Percentiles rank a stretch among this genome's conserved stretches.
These are phyloP conservation scores for Clanis bilineata DNA, from an alignment of 2,888 invertebrate species.

Conservation along the genomic window DNA sequence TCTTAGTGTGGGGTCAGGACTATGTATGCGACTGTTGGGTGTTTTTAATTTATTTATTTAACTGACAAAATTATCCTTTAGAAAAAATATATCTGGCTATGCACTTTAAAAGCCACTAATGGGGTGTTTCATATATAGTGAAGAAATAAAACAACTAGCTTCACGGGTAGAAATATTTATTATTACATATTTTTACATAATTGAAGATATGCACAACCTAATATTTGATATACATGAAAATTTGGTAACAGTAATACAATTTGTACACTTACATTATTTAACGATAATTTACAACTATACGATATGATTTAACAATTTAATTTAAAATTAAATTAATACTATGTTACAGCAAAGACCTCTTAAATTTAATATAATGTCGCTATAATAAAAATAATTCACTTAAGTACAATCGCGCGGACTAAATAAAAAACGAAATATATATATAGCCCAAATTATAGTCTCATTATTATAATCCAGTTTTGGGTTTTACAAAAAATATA, in stretches of 20 bases:
- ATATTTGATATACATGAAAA: slow-evolving; percentile 42
- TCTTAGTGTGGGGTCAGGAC: too few species aligned
- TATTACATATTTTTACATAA: slow-evolving; percentile 44
- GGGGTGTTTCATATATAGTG: neutral
- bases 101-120: neutral
- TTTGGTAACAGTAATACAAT: slow-evolving; percentile 43
- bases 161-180: slow-evolving; percentile 60
- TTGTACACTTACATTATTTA: slow-evolving; percentile 34
- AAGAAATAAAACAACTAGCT: slow-evolving; percentile 32
- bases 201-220: slow-evolving; percentile 57
- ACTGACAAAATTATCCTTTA: too few species aligned
- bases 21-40: too few species aligned
- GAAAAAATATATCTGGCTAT: too few species aligned
- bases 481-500: too few species aligned
- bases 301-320: slow-evolving; percentile 3
- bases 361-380: too few species aligned
- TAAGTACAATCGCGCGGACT: too few species aligned
- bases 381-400: too few species aligned
- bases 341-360: neutral
- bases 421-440: too few species aligned
- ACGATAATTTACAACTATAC: slow-evolving; percentile 12
- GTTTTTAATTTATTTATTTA: too few species aligned
- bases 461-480: too few species aligned
- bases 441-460: too few species aligned
- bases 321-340: neutral